Evolutionary conservation across 2,797 vertebrate species (phyloP), one percentile per base, ranked within the genome.

Genomic region (Labeo calbasu): DNA sequence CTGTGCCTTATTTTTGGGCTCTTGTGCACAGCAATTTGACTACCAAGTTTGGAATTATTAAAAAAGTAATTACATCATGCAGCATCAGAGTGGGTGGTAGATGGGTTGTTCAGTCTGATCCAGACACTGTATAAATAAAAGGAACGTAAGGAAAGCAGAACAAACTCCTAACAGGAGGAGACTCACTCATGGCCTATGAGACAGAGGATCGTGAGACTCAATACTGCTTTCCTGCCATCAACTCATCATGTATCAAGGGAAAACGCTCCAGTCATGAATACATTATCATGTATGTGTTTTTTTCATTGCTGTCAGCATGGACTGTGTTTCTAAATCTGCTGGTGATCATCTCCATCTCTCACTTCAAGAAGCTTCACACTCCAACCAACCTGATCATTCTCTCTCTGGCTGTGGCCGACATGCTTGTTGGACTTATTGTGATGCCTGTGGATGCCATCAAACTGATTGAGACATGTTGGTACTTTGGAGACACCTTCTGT

Each of bases 391-490:
- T 83, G 72, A 19, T 83, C 28, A 76, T 83, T 66, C 82, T 83
- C 48, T 83, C 81, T 83, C 28, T 83, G 72, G 70, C 81, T 68
- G 71, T 77, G 17, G 21, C 71, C 1, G 71, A 83, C 15, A 11
- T 83, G 32, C 17, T 77, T 40, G 14, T 83, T 7, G 82, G 82
- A 46, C 50, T 83, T 21, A 40, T 77, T 50, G n/a, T 96, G 83
- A 95, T 83, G 5, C 75, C 82, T 9, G 21, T 51, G 8, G 46
- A 83, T 13, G 55, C 48, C 25, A 53, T 75, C 7, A 63, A 23
- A 9, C 28, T 66, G 28, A 83, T 66, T 17, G 81, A 83, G 48
- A 53, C 25, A 0, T 79, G 78, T 48, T 79, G 78, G 78, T 79
- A 53, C 10, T 79, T 69, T 55, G 78, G 78, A 69, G 48, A 79